Evolutionary conservation across 2,888 invertebrate genomes (phyloP).

Genomic region (Parnassius mnemosyne): DNA sequence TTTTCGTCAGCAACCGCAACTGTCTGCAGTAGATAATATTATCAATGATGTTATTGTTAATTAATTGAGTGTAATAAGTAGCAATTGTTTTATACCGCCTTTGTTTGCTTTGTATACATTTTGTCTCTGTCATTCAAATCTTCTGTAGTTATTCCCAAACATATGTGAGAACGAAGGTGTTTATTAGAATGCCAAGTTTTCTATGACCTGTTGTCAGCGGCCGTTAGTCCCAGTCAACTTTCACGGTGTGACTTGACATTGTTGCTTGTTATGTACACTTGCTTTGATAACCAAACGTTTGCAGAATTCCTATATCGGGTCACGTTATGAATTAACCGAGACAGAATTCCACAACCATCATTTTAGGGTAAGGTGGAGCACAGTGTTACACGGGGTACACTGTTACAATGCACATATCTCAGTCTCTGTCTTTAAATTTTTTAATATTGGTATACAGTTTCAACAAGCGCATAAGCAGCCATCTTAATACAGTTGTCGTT

Average conservation of each 20-base stretch:
- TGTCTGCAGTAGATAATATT: constrained; percentile 5
- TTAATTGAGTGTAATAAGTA: background rate
- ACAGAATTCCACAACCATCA: constrained; percentile 10
- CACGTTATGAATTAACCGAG: background rate
- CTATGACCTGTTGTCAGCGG: background rate
- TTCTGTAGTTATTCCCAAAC: background rate
- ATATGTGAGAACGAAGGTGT: too few species aligned
- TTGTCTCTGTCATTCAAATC: background rate
- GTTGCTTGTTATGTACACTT: too few species aligned
- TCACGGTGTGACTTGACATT: background rate
- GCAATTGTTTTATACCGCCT: background rate
- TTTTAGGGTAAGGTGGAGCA: too few species aligned
- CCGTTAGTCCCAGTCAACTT: background rate
- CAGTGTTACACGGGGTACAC: too few species aligned
- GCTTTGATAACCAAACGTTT: background rate
- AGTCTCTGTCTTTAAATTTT: too few species aligned
- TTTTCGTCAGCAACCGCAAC: background rate
- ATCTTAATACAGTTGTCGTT: too few species aligned
- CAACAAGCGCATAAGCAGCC: too few species aligned
- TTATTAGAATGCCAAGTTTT: background rate
- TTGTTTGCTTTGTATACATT: constrained; percentile 1
- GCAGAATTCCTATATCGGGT: background rate
- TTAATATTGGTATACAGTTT: too few species aligned
- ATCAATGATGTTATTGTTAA: constrained; percentile 4
- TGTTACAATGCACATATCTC: too few species aligned